Conservation (phyloP, 2,888 invertebrate genomes). For the Fragum sueziense region DNA sequence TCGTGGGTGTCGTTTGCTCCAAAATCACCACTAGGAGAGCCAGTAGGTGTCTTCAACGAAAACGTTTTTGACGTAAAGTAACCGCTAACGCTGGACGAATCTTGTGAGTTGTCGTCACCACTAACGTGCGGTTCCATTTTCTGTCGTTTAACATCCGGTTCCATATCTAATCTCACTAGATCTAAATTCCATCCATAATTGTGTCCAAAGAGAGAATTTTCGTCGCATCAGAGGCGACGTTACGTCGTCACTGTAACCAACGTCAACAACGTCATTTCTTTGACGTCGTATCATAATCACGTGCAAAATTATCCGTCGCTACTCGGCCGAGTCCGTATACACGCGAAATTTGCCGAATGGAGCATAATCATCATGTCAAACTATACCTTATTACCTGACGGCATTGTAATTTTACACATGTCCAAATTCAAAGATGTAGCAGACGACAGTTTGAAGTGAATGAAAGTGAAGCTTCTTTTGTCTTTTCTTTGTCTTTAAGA, state of each 20-base stretch:
- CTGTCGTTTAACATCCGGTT: constrained; percentile 67
- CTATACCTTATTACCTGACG: no score
- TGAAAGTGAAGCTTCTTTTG: no score
- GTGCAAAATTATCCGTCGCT: no score
- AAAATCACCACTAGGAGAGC: constrained; percentile 68
- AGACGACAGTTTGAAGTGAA: no score
- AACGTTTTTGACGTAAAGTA: constrained; percentile 57
- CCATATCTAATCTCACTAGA: constrained; percentile 10
- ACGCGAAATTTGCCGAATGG: no score
- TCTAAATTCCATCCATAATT: neutral
- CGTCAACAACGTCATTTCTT: neutral
- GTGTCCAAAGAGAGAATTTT: neutral
- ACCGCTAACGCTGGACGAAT: constrained; percentile 50
- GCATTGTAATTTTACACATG: no score
- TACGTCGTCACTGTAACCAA: neutral
- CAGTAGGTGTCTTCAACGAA: constrained; percentile 62
- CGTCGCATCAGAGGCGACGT: neutral
- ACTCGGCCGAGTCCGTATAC: no score
- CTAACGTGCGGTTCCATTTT: constrained; percentile 76
- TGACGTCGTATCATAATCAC: no score
- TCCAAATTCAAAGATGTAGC: no score
- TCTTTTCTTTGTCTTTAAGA: no score
- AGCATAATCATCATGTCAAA: no score
- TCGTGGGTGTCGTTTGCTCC: constrained; percentile 61
- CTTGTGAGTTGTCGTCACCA: constrained; percentile 70